These are phyloP conservation scores for Lophochroa leadbeateri DNA, from an alignment of 2,113 vertebrate species.

Conservation along the genomic window DNA sequence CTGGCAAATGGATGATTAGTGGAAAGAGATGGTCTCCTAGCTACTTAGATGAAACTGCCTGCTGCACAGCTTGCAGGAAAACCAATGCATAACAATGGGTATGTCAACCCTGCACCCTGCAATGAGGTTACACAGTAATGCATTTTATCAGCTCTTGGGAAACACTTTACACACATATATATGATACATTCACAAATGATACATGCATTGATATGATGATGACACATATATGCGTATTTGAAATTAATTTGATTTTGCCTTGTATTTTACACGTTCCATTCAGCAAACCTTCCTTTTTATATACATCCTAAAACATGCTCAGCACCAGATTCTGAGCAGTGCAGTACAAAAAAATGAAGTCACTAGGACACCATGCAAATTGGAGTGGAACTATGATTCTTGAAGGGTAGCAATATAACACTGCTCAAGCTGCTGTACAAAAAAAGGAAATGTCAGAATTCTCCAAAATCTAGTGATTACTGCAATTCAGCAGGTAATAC, in stretches of 20 bases:
- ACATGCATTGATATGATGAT: not conserved
- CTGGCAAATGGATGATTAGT: not conserved
- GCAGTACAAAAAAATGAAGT: not conserved
- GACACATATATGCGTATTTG: not conserved
- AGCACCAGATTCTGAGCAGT: not conserved
- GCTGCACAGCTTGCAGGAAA: not conserved
- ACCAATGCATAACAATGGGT: not conserved
- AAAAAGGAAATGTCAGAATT: not conserved
- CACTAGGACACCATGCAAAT: not conserved
- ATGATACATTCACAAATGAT: not conserved
- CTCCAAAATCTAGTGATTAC: not conserved
- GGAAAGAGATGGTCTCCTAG: not conserved
- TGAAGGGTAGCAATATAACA: not conserved
- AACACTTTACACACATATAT: not conserved
- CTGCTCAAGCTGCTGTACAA: not conserved
- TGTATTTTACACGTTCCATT: not conserved
- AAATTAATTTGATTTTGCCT: not conserved
- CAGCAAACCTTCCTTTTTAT: not conserved
- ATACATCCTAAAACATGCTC: not conserved
- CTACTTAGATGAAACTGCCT: not conserved
- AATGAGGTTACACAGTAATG: not conserved
- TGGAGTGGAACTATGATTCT: not conserved
- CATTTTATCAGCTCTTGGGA: not conserved
- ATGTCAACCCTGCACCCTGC: not conserved
- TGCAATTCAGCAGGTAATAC: not conserved